These are phyloP conservation scores for Noctua janthe DNA, from an alignment of 2,888 invertebrate genomes.

Conservation along the genomic window DNA sequence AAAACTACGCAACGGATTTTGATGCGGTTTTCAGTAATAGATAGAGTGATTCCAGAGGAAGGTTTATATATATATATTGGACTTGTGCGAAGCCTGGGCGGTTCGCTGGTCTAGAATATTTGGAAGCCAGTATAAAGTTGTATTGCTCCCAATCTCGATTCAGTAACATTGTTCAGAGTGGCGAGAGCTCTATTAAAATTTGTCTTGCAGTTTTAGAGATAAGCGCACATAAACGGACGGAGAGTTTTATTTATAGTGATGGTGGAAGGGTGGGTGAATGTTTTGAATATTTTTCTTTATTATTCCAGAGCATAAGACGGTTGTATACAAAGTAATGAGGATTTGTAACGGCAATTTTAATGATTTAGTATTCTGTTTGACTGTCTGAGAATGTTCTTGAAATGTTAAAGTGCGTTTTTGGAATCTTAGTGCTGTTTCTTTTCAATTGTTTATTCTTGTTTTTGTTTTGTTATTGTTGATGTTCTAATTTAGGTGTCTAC, in stretches of 20 bases:
- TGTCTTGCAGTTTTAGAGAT: slow-evolving; percentile 36
- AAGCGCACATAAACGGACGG: slow-evolving; percentile 31
- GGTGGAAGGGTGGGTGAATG: slow-evolving; percentile 61
- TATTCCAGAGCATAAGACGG: slow-evolving; percentile 67
- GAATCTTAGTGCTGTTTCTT: slow-evolving; percentile 38
- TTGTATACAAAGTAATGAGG: slow-evolving; percentile 72
- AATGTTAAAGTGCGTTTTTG: slow-evolving; percentile 49
- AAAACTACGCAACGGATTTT: too few species aligned
- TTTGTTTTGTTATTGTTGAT: slow-evolving; percentile 41
- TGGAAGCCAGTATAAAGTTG: slow-evolving; percentile 45
- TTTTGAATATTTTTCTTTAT: slow-evolving; percentile 70
- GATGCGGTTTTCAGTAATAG: too few species aligned
- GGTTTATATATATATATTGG: too few species aligned
- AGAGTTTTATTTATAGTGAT: slow-evolving; percentile 49
- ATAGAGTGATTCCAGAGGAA: too few species aligned
- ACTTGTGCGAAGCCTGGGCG: too few species aligned
- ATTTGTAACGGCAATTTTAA: slow-evolving; percentile 77
- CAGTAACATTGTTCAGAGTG: slow-evolving; percentile 26
- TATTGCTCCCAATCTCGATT: slow-evolving; percentile 35
- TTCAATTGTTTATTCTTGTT: slow-evolving; percentile 52
- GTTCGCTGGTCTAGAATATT: slow-evolving; percentile 18
- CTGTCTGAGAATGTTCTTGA: slow-evolving; percentile 53
- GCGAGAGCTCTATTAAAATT: slow-evolving; percentile 37
- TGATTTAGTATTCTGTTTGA: slow-evolving; percentile 69
- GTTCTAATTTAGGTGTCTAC: slow-evolving; percentile 20